Evolutionary conservation across 2,797 vertebrate genomes (phyloP), one percentile per base, ranked within the genome.

Genomic region (Sebastes kiyomatsui): DNA sequence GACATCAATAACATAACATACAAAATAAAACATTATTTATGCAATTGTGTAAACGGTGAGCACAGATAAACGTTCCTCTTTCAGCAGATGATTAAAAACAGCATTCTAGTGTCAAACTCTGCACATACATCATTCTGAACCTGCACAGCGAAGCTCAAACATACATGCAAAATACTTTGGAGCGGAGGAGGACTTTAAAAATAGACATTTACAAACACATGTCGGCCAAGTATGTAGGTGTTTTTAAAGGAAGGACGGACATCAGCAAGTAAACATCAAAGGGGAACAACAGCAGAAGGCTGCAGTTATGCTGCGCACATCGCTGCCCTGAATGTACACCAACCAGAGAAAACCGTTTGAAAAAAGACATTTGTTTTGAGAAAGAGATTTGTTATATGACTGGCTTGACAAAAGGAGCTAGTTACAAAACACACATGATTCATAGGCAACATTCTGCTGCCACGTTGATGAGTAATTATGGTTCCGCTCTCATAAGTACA

Each of bases 391-490:
- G 13, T 23, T 22, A 7, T 7, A 80, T 85, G 80, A 82, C n/a
- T 35, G 33, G 58, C 64, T 67, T 79, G 69, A 79, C 62, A 82
- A 75, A 75, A 75, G 75, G 65, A 65, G 55, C 56, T 7, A 4
- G 77, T 89, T 87, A 89, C 71, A 84, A 85, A 91, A 83, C 84
- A 72, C 75, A 64, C 66, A 82, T 92, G 87, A 92, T 83, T 92
- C 89, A 92, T 81, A 42, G 32, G 74, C 75, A 74, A 64, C 77
- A 83, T 79, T 81, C 83, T 84, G 87, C 82, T 87, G 80, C 72
- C 55, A 30, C 35, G 70, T 65, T 73, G 87, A 87, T 91, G 90
- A 93, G 78, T 90, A 90, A 91, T 81, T 83, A 72, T 56, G 33
- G 42, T 30, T 83, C 61, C 67, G 80, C 82, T 85, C 84, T 86